Percentiles rank a stretch among this genome's conserved stretches.
Conservation (phyloP, 2,888 invertebrate species). For the Halictus ligatus region DNA sequence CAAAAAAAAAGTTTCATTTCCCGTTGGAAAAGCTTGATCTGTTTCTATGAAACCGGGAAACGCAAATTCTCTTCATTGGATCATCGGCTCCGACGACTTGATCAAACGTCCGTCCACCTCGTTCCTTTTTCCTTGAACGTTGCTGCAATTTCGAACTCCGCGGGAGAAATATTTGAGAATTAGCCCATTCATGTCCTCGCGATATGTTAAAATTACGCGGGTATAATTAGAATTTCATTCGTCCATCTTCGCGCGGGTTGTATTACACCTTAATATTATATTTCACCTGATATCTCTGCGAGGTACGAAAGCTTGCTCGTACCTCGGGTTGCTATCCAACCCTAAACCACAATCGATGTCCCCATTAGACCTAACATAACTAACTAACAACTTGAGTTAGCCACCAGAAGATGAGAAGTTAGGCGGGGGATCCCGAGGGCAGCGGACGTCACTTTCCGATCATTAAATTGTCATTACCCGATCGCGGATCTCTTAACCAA, state of each 20-base stretch:
- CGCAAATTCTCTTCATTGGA: slow-evolving; percentile 12
- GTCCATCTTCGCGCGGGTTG: not conserved
- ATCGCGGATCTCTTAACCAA: not conserved
- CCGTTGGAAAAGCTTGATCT: not conserved
- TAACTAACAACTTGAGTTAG: slow-evolving; percentile 4
- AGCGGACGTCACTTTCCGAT: not conserved
- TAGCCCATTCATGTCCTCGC: not conserved
- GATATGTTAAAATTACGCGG: not conserved
- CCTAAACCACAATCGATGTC: slow-evolving; percentile 6
- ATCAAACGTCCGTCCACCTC: not conserved
- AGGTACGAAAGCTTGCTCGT: not conserved
- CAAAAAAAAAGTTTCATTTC: not conserved
- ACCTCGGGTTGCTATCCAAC: not conserved
- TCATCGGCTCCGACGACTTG: not conserved
- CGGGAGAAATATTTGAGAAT: not conserved
- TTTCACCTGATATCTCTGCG: not conserved
- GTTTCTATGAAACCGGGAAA: not conserved
- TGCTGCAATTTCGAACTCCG: not conserved
- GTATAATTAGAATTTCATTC: not conserved
- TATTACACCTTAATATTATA: not conserved
- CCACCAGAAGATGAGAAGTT: not conserved
- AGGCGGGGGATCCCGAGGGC: not conserved
- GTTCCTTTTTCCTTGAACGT: not conserved
- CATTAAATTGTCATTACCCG: not conserved
- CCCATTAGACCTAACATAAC: slow-evolving; percentile 1